Base-by-base conservation (phyloP, 1,140 invertebrate species). In the Onthophagus taurus region DNA sequence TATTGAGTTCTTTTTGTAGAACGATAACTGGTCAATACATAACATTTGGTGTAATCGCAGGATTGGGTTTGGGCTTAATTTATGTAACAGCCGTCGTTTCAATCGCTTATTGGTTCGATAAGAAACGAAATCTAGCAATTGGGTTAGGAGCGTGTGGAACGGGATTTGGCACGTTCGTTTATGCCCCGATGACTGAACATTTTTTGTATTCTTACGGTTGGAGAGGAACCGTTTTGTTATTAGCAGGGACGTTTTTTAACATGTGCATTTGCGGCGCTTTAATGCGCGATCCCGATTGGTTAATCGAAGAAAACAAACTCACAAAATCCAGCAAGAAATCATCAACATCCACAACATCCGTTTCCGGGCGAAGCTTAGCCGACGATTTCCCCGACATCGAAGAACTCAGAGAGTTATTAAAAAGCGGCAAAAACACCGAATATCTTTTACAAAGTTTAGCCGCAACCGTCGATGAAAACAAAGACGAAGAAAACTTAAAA, bases 61-160 rank as follows among this genome's bases (percentile, higher is more conserved):
- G 89, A 2, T 67, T 91, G 14, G 90, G 89, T 3, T 70, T 94
- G 39, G 85, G 88, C 2, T 67, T 93, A 19, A 85, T 86, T 21
- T 90, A 89, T 59, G 89, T 95, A 1, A 89, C 90, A 8, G 86
- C 86, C 1, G 87, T 91, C 1, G 92, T 97, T 2, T 82, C 80
- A 21, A 93, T 97, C 37, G 91, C 92, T 8, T 94, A 90, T 60
- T 97, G 95, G 77, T 97, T 97, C 63, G 93, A 97, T 51, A 87
- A 89, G 57, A 86, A 83, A 57, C 73, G 92, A 17, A 90, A 86
- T 8, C 71, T 97, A 31, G 94, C 94, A 3, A 92, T 90, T 9
- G 90, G 94, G 1, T 74, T 97, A 21, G 85, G 90, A 1, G 90
- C 92, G 2, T 89, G 88, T 52, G 90, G 90, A 13, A 89, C 86